Base-by-base conservation (phyloP, 2,797 vertebrate species). In the Gephyroberyx darwinii region DNA sequence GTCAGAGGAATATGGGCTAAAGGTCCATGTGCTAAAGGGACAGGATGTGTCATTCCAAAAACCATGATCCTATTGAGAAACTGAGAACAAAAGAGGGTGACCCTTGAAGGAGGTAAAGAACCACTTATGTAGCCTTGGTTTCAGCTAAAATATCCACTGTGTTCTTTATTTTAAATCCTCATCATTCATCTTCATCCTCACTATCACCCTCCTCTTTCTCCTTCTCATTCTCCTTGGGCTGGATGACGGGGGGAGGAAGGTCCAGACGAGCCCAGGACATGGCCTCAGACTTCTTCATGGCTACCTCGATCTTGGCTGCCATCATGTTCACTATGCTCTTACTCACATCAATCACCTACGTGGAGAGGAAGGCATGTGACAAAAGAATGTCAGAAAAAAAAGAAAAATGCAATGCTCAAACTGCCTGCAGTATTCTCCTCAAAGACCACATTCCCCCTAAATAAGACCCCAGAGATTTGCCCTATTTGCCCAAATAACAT, bases 191-290 rank as follows among this genome's bases (percentile, higher is more conserved):
- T 22, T 90, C 87, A 1, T 89, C 83, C 0, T 91, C 90, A 8
- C 82, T 88, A 0, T 91, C 90, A 1, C n/a, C 7, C 1, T 91
- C 85, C 33, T 85, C 87, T 61, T 78, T 65, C 39, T 91, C 81
- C 66, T 85, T 74, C 57, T 87, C 78, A 0, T 47, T 78, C 22
- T 88, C 88, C 69, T 88, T 85, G n/a, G 90, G 81, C 0, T 84
- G 80, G n/a, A 35, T 13, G 22, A 86, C 91, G 1, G 92, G 83
- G 8, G 90, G 91, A 7, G 96, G 97, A 13, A 98, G 90, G 88
- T 99, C 97, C 73, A 99, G 93, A 20, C 95, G 96, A 17, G 96
- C 96, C 98, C 98, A 99, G 0, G 92, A 90, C 93, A 99, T 95
- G 0, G 94, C 92, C 78, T 99, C 98, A 0, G 96, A 95, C 91